Percentiles rank a stretch among this genome's conserved stretches.
Conservation (phyloP, 2,888 invertebrate genomes). For the Lathronympha strigana region DNA sequence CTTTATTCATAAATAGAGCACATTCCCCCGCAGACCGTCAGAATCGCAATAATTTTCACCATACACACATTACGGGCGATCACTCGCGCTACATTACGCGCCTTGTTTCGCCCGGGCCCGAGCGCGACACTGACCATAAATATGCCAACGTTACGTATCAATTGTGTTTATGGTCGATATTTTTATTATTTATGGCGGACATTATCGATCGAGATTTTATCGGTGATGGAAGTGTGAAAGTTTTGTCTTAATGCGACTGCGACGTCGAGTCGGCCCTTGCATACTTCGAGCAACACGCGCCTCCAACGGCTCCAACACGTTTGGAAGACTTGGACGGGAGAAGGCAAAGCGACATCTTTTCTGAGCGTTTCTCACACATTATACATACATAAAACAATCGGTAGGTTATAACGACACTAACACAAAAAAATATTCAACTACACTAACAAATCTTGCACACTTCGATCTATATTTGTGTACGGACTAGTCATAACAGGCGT, state of each 20-base stretch:
- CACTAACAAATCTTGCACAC: too few species aligned
- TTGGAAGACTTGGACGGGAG: too few species aligned
- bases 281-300: too few species aligned
- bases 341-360: too few species aligned
- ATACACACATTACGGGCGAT: constrained; percentile 77
- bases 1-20: constrained; percentile 64
- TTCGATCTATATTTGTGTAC: too few species aligned
- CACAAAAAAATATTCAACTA: too few species aligned
- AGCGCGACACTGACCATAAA: constrained; percentile 68
- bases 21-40: constrained; percentile 41
- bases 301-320: too few species aligned
- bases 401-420: too few species aligned
- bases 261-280: too few species aligned
- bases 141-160: constrained; percentile 74
- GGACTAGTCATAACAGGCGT: too few species aligned
- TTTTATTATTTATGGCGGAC: constrained; percentile 72
- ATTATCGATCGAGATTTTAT: constrained; percentile 65
- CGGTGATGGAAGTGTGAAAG: constrained; percentile 43
- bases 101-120: constrained; percentile 63
- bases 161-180: constrained; percentile 75
- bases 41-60: constrained; percentile 69
- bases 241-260: constrained; percentile 16
- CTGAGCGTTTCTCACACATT: too few species aligned
- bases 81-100: constrained; percentile 74
- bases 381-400: too few species aligned